Evolutionary conservation across 1,140 invertebrate genomes (phyloP).

Genomic region (Drosophila pseudoobscura): DNA sequence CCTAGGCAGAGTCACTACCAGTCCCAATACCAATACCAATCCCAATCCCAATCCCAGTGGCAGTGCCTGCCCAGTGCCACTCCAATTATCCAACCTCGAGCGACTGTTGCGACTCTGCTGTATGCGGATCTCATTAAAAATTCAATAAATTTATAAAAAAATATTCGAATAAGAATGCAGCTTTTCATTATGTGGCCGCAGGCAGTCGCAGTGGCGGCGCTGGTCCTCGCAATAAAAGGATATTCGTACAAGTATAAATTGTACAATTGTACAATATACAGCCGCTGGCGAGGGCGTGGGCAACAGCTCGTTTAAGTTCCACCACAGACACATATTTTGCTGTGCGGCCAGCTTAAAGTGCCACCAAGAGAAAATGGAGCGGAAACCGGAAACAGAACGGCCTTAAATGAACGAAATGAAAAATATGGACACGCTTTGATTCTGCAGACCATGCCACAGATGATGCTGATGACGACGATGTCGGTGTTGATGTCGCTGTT

Average conservation of each 20-base stretch:
- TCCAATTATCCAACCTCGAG: conserved; percentile 9
- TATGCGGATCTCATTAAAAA: conserved; percentile 35
- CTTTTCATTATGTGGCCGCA: conserved; percentile 12
- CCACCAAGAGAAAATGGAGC: conserved; percentile 17
- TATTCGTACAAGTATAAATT: conserved; percentile 21
- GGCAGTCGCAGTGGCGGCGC: background rate
- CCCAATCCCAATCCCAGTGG: too few species aligned
- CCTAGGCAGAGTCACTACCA: too few species aligned
- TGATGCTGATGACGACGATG: conserved; percentile 24
- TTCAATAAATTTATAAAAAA: conserved; percentile 58
- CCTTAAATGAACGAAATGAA: background rate
- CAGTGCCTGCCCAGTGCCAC: background rate
- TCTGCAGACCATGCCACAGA: background rate
- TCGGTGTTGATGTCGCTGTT: conserved; percentile 5
- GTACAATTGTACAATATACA: too few species aligned
- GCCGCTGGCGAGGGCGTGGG: too few species aligned
- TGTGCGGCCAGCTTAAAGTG: conserved; percentile 7
- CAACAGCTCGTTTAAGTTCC: conserved; percentile 20
- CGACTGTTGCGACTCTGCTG: background rate
- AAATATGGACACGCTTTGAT: conserved; percentile 41
- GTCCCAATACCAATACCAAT: too few species aligned
- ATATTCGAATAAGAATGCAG: conserved; percentile 23
- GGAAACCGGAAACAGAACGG: conserved; percentile 11
- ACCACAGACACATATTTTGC: background rate
- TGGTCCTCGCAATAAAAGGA: conserved; percentile 26